Base-by-base conservation (phyloP, 2,888 invertebrate species). In the Pristionchus fissidentatus region DNA sequence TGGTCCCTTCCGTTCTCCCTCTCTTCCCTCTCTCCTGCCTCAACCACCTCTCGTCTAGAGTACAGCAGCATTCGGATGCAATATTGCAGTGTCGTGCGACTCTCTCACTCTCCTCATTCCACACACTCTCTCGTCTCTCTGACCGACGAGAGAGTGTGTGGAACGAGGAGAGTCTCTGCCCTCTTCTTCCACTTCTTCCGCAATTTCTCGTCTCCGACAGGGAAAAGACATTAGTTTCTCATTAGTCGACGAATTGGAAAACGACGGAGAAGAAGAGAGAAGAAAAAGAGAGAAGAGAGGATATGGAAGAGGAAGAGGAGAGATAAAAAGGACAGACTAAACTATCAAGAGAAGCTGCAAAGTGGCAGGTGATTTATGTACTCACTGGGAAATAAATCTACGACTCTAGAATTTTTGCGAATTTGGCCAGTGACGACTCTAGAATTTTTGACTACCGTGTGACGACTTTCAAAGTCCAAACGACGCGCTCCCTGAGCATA, bases 171-270 rank as follows among this genome's bases (percentile, higher is more conserved):
- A 49, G 19, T 49, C 10, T 19, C 43, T 43, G 15, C 29, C 46
- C 43, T 29, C 43, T 15, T 29, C 73, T 73, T 73, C 73, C 46
- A 43, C 73, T 46, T 73, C 73, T 35, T 73, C 43, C 43, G 26
- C 46, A 29, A 49, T 19, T 19, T 15, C 19, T 73, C 73, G 43
- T 46, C 46, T 46, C 26, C 43, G 43, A 35, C 70, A 15, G 29
- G n/a, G 4, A 46, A 73, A 46, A 73, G 73, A 46, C 73, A 73
- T 66, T 66, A 66, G 66, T 66, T 66, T 66, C 66, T 66, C 66
- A 66, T 66, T 66, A 66, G 66, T 62, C 35, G 66, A 66, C 66
- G 38, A 66, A 66, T 66, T 66, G 66, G 66, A 66, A 66, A 66
- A 66, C 66, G 73, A 73, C 43, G 73, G 46, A 73, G 38, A 29